These are phyloP conservation scores for Sebastes cheni DNA, from an alignment of 2,797 vertebrate species.

Conservation along the genomic window DNA sequence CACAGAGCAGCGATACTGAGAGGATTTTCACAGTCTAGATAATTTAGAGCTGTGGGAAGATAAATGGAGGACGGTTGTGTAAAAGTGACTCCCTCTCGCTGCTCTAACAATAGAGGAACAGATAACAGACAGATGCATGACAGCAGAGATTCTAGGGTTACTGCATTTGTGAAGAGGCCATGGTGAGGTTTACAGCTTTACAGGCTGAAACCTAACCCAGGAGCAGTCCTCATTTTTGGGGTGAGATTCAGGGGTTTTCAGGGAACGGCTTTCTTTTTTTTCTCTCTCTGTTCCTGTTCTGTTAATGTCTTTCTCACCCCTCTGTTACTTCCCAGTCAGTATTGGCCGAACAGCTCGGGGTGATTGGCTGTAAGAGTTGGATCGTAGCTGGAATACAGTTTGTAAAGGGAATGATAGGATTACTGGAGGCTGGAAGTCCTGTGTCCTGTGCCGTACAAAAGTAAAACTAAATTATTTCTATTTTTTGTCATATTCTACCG, in stretches of 20 bases:
- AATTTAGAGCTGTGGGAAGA: conserved; percentile 25
- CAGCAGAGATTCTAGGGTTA: neutral
- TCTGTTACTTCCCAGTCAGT: neutral
- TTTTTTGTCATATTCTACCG: no score
- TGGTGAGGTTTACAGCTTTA: neutral
- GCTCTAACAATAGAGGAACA: conserved; percentile 35
- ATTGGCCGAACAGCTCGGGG: neutral
- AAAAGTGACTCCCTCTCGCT: conserved; percentile 31
- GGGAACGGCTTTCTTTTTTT: neutral
- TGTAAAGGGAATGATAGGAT: neutral
- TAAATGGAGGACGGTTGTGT: conserved; percentile 30
- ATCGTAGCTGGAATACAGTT: neutral
- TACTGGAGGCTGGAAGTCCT: neutral
- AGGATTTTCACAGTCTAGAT: conserved; percentile 28
- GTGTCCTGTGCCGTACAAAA: neutral
- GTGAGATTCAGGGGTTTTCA: conserved; percentile 13
- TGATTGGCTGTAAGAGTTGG: conserved; percentile 8
- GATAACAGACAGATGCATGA: conserved; percentile 29
- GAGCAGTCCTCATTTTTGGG: conserved; percentile 11
- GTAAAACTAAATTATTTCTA: no score
- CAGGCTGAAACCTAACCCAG: conserved; percentile 22
- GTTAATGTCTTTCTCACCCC: neutral
- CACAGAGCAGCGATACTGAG: neutral
- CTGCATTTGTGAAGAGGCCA: neutral
- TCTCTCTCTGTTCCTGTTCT: neutral